Conservation (phyloP, 92 coral and sea anemone genomes). For the Zoanthus gigantus region DNA sequence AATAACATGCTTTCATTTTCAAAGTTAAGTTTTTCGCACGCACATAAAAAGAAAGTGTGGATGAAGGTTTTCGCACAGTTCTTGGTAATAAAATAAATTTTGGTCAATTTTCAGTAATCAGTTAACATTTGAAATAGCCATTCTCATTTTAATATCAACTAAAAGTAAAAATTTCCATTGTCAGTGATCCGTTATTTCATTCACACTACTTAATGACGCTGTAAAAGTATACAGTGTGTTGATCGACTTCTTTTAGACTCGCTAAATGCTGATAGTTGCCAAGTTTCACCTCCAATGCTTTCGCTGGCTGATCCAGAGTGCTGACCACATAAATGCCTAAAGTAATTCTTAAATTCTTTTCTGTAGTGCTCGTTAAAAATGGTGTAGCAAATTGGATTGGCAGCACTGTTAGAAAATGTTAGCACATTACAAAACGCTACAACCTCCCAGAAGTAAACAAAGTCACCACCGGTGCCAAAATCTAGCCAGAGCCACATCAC, state of each 20-base stretch:
- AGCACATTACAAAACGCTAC: constrained; percentile 88
- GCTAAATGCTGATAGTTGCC: constrained; percentile 4
- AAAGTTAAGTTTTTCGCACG: too few species aligned
- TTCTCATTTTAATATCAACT: too few species aligned
- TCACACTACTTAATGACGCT: neutral
- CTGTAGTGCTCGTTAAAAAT: constrained; percentile 84
- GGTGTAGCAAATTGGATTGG: constrained; percentile 90
- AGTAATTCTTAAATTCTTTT: constrained; percentile 67
- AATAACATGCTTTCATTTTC: too few species aligned
- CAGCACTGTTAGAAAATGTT: constrained; percentile 95
- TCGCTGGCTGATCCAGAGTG: neutral
- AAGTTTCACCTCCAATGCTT: neutral
- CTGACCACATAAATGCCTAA: neutral
- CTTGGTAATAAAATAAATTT: too few species aligned
- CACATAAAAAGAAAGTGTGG: too few species aligned
- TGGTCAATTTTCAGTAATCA: too few species aligned
- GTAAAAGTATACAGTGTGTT: neutral
- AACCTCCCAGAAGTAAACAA: constrained; percentile 82
- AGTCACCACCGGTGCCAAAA: constrained; percentile 80
- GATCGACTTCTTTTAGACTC: neutral
- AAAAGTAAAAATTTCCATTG: too few species aligned
- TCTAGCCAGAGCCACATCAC: constrained; percentile 98
- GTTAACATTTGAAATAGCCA: too few species aligned
- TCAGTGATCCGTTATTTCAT: too few species aligned
- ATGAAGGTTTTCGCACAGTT: too few species aligned